Percentiles rank a stretch among this genome's conserved stretches.
Evolutionary conservation across 2,797 vertebrate genomes (phyloP).

Genomic region (Ataeniobius toweri): DNA sequence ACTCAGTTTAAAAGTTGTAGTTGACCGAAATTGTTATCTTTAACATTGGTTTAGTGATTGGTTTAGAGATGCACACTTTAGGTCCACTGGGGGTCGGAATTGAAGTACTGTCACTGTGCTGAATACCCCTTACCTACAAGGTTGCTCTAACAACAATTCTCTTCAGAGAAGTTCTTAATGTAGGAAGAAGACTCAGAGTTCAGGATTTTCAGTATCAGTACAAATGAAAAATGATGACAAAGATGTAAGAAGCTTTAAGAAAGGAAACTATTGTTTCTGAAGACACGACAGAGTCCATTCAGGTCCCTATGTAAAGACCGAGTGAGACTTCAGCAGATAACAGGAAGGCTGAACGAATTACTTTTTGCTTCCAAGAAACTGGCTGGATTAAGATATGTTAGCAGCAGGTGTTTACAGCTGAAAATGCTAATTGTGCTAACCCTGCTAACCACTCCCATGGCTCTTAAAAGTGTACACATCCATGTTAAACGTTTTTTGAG

Average conservation of each 20-base stretch:
- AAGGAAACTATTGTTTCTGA: too few relatives aligned
- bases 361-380: too few relatives aligned
- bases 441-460: neutral
- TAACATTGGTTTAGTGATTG: neutral
- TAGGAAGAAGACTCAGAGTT: neutral
- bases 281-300: neutral
- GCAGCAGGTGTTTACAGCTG: neutral
- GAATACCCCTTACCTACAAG: neutral
- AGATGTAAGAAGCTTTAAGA: neutral
- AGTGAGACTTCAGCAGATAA: neutral
- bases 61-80: neutral
- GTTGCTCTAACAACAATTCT: neutral
- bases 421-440: neutral
- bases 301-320: neutral
- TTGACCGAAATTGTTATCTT: neutral
- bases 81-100: neutral
- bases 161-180: neutral
- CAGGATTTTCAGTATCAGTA: neutral
- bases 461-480: neutral
- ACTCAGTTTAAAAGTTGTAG: neutral
- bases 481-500: neutral
- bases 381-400: too few relatives aligned
- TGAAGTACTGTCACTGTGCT: neutral
- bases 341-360: neutral
- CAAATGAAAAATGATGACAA: neutral